Percentiles rank a stretch among this genome's conserved stretches.
phyloP scores from a whole-genome alignment of 2,113 vertebrate genomes.

The Nicator chloris region DNA sequence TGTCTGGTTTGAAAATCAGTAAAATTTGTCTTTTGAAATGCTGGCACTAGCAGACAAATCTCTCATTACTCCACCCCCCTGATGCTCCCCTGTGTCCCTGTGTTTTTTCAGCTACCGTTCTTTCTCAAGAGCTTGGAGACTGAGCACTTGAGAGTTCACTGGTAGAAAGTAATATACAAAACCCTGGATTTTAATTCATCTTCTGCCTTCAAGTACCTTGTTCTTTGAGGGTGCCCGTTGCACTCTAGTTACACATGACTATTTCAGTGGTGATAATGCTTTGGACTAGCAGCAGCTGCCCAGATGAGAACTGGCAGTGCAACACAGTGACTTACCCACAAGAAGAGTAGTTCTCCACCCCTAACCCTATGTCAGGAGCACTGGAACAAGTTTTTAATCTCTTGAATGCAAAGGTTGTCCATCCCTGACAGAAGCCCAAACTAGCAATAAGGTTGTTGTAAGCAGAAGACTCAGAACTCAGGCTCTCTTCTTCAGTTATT shows the following conservation, averaged over 20 bases:
- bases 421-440: background rate
- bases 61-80: background rate
- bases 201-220: background rate
- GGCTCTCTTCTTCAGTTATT: background rate
- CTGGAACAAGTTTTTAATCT: background rate
- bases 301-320: background rate
- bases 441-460: background rate
- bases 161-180: background rate
- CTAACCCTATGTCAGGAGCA: background rate
- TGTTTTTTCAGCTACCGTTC: background rate
- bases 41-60: background rate
- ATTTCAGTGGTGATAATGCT: background rate
- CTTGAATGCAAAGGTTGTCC: background rate
- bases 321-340: background rate
- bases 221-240: background rate
- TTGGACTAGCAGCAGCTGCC: background rate
- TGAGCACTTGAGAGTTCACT: background rate
- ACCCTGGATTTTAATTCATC: background rate
- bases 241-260: background rate
- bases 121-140: background rate
- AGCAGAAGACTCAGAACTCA: background rate
- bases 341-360: background rate
- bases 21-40: background rate
- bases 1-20: background rate
- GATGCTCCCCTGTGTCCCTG: background rate